Conservation (phyloP, 2,888 invertebrate genomes). For the Nemapogon koenigi region DNA sequence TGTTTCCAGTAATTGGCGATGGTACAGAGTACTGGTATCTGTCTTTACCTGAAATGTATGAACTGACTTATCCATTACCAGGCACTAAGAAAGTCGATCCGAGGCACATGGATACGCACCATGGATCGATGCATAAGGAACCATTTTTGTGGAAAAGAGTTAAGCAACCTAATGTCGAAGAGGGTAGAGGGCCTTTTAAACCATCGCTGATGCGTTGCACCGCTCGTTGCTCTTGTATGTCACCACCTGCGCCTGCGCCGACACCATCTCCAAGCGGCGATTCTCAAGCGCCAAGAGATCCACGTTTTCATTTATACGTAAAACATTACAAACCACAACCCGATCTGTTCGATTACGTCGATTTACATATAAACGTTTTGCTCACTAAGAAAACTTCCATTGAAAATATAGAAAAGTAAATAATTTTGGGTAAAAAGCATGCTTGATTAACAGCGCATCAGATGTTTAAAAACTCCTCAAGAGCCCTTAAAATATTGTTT, state of each 20-base stretch:
- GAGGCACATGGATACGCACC: conserved; percentile 34
- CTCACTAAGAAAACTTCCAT: conserved; percentile 36
- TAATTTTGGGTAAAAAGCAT: neutral
- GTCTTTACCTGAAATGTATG: conserved; percentile 55
- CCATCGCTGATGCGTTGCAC: no score
- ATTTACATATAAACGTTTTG: conserved; percentile 45
- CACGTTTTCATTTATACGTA: conserved; percentile 45
- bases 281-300: conserved; percentile 28
- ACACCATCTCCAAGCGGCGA: conserved; percentile 17
- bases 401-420: conserved; percentile 11
- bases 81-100: conserved; percentile 21
- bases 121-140: conserved; percentile 36
- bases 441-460: conserved; percentile 3
- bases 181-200: conserved; percentile 39
- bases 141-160: conserved; percentile 49
- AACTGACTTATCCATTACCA: conserved; percentile 31
- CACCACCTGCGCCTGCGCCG: conserved; percentile 23
- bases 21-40: conserved; percentile 56
- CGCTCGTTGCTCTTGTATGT: conserved; percentile 6
- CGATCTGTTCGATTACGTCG: conserved; percentile 44
- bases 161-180: conserved; percentile 22
- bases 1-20: conserved; percentile 53
- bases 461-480: conserved; percentile 2
- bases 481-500: conserved; percentile 24
- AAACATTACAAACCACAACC: conserved; percentile 48